Evolutionary conservation across 2,113 vertebrate species (phyloP).

Genomic region (Sylvietta virens): DNA sequence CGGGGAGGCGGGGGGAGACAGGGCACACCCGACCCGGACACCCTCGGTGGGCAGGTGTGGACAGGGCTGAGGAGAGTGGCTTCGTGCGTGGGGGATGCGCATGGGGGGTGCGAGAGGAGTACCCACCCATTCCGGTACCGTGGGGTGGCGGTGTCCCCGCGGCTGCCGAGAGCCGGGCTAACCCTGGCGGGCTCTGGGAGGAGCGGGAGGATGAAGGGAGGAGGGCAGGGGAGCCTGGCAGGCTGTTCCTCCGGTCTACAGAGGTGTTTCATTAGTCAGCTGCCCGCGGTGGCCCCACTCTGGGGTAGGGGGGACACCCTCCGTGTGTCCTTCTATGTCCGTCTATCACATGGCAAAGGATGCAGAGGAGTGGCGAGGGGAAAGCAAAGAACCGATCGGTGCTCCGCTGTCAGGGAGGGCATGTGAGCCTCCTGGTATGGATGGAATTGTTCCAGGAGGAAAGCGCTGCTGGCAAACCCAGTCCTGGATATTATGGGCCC

Average conservation of each 20-base stretch:
- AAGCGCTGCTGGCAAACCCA: neutral
- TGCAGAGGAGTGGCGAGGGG: neutral
- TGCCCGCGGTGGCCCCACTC: neutral
- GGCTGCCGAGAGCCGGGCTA: neutral
- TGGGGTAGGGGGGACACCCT: neutral
- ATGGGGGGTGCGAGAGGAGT: neutral
- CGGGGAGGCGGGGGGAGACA: neutral
- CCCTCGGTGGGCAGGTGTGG: neutral
- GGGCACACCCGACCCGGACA: neutral
- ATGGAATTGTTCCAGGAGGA: neutral
- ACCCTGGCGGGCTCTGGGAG: neutral
- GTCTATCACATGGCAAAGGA: neutral
- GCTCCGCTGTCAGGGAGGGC: neutral
- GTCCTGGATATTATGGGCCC: neutral
- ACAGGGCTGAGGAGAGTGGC: no score
- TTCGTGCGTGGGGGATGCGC: neutral
- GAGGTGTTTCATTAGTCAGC: slow-evolving; percentile 44
- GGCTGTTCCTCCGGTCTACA: neutral
- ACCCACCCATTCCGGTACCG: neutral
- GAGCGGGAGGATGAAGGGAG: neutral
- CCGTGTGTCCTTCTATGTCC: neutral
- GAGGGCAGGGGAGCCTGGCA: neutral
- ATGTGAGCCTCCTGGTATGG: neutral
- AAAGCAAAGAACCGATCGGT: neutral
- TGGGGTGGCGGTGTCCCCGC: neutral